Percentiles rank a stretch among this genome's conserved stretches.
phyloP scores from a whole-genome alignment of 1,140 invertebrate genomes.

The Berghia stephanieae region DNA sequence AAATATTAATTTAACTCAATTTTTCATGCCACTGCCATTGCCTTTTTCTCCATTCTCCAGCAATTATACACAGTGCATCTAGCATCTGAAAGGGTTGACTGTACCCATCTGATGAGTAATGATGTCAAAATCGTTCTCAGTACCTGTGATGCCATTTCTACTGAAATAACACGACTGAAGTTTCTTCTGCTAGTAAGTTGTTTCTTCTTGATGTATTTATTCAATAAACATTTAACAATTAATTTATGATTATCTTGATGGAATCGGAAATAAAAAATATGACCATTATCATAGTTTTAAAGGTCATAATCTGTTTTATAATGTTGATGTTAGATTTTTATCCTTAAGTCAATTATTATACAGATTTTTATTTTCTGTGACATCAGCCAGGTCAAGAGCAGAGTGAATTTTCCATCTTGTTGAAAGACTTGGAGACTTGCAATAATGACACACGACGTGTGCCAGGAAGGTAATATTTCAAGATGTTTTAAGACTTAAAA shows the following conservation, averaged over 20 bases:
- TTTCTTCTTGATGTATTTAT: no score
- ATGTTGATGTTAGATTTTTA: no score
- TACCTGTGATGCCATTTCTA: constrained; percentile 77
- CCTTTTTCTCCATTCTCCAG: constrained; percentile 42
- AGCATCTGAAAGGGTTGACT: constrained; percentile 72
- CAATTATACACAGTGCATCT: constrained; percentile 80
- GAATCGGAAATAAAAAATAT: no score
- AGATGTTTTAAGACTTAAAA: background rate
- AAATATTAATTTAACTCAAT: no score
- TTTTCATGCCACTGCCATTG: no score
- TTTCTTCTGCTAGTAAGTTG: constrained; percentile 69
- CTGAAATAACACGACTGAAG: constrained; percentile 75
- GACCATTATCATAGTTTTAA: background rate
- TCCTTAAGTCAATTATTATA: background rate
- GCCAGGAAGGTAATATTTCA: constrained; percentile 75
- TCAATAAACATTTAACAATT: background rate
- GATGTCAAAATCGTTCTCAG: constrained; percentile 73
- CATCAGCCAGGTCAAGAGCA: constrained; percentile 71
- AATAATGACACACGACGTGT: constrained; percentile 83
- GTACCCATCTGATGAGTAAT: constrained; percentile 74
- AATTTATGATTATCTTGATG: no score
- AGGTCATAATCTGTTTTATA: background rate
- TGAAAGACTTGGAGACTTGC: constrained; percentile 80
- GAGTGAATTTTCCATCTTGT: constrained; percentile 77
- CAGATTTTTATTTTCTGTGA: background rate